A percentile compares a stretch with the other conserved stretches of the same genome.
Evolutionary conservation across 2,888 invertebrate genomes (phyloP).

Genomic region (Phyllotreta striolata): DNA sequence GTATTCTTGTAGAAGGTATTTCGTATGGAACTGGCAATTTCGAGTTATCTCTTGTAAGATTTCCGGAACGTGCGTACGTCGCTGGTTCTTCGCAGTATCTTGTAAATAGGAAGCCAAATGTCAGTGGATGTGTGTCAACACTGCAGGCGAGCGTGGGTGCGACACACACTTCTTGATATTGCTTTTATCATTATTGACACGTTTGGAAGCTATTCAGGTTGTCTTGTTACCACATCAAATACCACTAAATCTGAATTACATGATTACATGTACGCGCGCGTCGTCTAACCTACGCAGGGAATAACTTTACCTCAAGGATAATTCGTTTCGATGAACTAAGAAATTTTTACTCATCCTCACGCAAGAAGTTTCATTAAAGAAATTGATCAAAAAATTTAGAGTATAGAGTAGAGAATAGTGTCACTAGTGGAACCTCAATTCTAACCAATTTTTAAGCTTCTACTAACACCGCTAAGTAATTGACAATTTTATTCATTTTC

Average conservation of each 20-base stretch:
- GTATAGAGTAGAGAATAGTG: too few relatives aligned
- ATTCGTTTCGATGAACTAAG: too few relatives aligned
- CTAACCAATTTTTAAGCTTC: too few relatives aligned
- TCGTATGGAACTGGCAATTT: background rate
- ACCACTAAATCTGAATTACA: conserved; percentile 33
- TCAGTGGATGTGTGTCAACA: conserved; percentile 43
- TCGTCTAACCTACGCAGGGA: too few relatives aligned
- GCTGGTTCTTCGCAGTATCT: conserved; percentile 12
- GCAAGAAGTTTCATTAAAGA: too few relatives aligned
- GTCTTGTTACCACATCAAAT: conserved; percentile 47
- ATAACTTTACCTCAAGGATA: too few relatives aligned
- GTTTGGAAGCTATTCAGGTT: conserved; percentile 52
- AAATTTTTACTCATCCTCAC: too few relatives aligned
- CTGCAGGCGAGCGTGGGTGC: conserved; percentile 48
- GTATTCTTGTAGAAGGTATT: background rate
- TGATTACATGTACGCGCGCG: conserved; percentile 19
- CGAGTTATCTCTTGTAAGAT: background rate
- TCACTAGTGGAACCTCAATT: too few relatives aligned
- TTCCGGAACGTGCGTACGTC: background rate
- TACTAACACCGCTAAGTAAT: too few relatives aligned
- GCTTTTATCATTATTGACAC: conserved; percentile 54
- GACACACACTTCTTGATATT: conserved; percentile 51
- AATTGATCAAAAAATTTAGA: too few relatives aligned
- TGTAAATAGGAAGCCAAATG: conserved; percentile 40
- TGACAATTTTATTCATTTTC: too few relatives aligned